A percentile compares a stretch with the other conserved stretches of the same genome.
Evolutionary conservation across 2,888 invertebrate species (phyloP).

Genomic region (Cosmopolites sordidus): DNA sequence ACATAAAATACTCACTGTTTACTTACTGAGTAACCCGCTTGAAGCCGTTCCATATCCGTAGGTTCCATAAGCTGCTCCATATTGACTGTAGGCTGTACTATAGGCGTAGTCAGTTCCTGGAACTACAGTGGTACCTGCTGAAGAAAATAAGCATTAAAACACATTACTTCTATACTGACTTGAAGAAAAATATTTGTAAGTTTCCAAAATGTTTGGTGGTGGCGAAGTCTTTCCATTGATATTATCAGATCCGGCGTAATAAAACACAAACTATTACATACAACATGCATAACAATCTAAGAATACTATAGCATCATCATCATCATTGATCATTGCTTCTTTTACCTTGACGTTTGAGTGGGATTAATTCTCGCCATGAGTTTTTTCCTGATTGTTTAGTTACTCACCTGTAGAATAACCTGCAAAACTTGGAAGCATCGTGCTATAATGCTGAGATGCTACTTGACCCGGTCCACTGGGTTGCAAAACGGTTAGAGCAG

Average conservation of each 20-base stretch:
- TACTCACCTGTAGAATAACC: slow-evolving; percentile 62
- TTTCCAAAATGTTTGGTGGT: too few species aligned
- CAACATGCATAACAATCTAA: too few species aligned
- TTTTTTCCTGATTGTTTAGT: too few species aligned
- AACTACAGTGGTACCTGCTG: slow-evolving; percentile 43
- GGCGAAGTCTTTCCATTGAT: too few species aligned
- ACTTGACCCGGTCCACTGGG: slow-evolving; percentile 50
- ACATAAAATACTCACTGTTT: slow-evolving; percentile 58
- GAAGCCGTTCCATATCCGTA: slow-evolving; percentile 62
- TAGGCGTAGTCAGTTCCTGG: slow-evolving; percentile 66
- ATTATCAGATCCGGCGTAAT: too few species aligned
- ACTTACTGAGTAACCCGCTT: slow-evolving; percentile 68
- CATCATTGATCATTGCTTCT: too few species aligned
- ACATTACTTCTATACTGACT: background rate
- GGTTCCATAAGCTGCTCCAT: slow-evolving; percentile 66
- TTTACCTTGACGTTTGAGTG: too few species aligned
- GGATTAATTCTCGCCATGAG: too few species aligned
- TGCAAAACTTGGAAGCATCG: slow-evolving; percentile 63
- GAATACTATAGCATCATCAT: too few species aligned
- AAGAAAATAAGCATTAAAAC: too few species aligned
- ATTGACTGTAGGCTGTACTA: slow-evolving; percentile 70
- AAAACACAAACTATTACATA: too few species aligned
- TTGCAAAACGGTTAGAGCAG: slow-evolving; percentile 55
- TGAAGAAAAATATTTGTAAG: too few species aligned
- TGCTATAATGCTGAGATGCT: slow-evolving; percentile 54